Evolutionary conservation across 2,888 invertebrate genomes (phyloP).

Genomic region (Acanthosoma haemorrhoidale): DNA sequence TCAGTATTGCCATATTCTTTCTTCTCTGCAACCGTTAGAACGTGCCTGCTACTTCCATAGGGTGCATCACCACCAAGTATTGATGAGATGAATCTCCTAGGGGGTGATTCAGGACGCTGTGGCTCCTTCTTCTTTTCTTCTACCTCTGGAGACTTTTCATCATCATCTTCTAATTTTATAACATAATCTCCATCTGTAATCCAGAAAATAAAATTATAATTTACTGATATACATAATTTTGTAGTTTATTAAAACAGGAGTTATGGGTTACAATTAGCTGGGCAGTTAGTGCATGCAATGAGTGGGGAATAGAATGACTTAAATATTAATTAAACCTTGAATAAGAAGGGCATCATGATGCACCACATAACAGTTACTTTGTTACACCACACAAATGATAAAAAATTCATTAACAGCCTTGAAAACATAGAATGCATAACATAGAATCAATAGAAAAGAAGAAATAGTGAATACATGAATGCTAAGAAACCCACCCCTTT

Average conservation of each 20-base stretch:
- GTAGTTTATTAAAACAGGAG: no score
- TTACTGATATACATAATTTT: no score
- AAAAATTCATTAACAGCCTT: no score
- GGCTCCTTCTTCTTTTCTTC: constrained; percentile 30
- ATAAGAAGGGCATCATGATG: no score
- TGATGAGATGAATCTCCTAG: constrained; percentile 69
- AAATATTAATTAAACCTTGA: no score
- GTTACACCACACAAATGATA: no score
- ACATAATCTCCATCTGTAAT: constrained; percentile 32
- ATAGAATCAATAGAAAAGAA: no score
- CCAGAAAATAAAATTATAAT: constrained; percentile 19
- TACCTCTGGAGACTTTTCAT: constrained; percentile 5
- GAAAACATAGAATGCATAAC: no score
- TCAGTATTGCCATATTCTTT: constrained; percentile 68
- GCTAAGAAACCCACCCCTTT: no score
- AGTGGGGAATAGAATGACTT: background rate
- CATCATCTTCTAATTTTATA: constrained; percentile 33
- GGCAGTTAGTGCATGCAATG: no score
- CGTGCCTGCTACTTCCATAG: constrained; percentile 72
- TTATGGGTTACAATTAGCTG: background rate
- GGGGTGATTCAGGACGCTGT: constrained; percentile 45
- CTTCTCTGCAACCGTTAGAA: constrained; percentile 73
- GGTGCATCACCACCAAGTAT: constrained; percentile 75
- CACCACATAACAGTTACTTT: no score
- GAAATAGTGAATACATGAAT: no score